These are phyloP conservation scores for Ophion ellenae DNA, from an alignment of 2,888 invertebrate species.

Conservation along the genomic window DNA sequence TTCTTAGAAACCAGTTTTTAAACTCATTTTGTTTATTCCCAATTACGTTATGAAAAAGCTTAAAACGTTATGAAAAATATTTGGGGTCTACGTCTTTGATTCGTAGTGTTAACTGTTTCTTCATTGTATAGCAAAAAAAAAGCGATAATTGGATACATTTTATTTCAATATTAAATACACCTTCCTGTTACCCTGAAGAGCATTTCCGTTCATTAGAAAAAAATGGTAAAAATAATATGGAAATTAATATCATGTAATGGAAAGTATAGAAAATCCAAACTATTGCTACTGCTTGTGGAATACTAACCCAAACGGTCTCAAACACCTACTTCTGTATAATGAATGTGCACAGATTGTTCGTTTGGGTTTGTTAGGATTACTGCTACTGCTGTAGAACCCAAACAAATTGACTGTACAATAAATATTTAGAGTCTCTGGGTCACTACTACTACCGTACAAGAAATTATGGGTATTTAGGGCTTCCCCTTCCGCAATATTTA, in stretches of 20 bases:
- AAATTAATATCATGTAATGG: neutral
- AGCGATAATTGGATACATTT: neutral
- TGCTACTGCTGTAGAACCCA: neutral
- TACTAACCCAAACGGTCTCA: neutral
- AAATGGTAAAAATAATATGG: neutral
- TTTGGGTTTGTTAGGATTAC: neutral
- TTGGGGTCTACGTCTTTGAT: neutral
- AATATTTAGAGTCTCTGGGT: neutral
- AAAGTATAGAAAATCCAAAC: neutral
- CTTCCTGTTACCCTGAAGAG: neutral
- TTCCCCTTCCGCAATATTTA: neutral
- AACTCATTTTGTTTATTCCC: neutral
- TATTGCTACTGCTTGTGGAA: neutral
- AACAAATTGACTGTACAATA: neutral
- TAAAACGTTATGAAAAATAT: neutral
- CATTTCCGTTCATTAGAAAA: neutral
- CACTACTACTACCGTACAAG: neutral
- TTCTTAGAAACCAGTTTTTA: neutral
- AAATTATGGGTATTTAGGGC: neutral
- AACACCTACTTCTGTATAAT: neutral
- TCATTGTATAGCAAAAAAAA: neutral
- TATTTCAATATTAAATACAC: neutral
- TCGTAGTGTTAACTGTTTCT: neutral
- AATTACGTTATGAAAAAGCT: neutral
- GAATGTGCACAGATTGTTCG: neutral